Evolutionary conservation across 2,797 vertebrate species (phyloP).

Genomic region (Halcyon leucocephala): DNA sequence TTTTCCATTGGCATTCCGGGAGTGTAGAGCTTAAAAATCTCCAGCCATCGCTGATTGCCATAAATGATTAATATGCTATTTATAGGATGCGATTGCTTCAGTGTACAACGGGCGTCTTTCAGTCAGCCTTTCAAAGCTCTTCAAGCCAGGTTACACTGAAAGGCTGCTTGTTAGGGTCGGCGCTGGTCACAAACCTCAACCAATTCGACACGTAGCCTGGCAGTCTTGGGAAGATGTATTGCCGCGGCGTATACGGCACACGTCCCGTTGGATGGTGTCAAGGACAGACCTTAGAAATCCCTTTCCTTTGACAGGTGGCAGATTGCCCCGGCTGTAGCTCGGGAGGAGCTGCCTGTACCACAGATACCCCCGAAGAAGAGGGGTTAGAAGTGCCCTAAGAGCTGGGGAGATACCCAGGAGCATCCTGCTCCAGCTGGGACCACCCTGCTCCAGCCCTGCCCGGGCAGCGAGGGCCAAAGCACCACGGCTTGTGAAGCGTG

Average conservation of each 20-base stretch:
- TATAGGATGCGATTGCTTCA: background rate
- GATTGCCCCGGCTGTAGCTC: background rate
- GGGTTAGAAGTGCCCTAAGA: rapidly evolving
- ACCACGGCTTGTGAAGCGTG: rapidly evolving
- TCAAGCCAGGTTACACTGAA: background rate
- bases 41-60: conserved; percentile 45
- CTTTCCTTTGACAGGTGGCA: background rate
- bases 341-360: background rate
- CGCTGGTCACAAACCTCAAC: background rate
- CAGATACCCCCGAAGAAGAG: background rate
- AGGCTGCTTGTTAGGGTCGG: background rate
- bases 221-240: background rate
- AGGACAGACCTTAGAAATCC: background rate
- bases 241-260: rapidly evolving
- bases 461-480: background rate
- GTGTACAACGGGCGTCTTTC: background rate
- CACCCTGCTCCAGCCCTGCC: background rate
- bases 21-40: conserved; percentile 45
- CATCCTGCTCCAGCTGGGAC: background rate
- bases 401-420: background rate
- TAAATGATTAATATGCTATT: background rate
- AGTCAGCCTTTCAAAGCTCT: background rate
- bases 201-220: rapidly evolving
- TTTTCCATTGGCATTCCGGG: conserved; percentile 52
- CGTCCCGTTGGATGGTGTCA: background rate